Evolutionary conservation across 2,797 vertebrate genomes (phyloP), one percentile per base, ranked within the genome.

Genomic region (Intellagama lesueurii): DNA sequence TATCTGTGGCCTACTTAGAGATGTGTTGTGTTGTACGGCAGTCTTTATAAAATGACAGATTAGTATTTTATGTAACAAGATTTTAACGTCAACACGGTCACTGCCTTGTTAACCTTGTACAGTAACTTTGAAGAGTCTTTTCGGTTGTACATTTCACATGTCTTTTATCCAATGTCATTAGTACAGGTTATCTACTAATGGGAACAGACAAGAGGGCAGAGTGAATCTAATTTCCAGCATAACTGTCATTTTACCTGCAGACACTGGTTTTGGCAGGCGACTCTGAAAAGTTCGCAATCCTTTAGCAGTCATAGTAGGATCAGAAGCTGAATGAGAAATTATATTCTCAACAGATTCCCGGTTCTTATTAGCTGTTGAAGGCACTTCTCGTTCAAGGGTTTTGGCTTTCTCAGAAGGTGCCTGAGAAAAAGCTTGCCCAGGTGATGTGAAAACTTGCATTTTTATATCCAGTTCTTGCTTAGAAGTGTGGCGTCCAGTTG

Each of bases 381-480:
- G 97, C 97, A 98, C 98, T 98, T 98, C 96, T 94, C 94, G 91
- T 93, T 97, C 96, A 47, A 97, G 97, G 85, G 97, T 97, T 95
- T 96, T 98, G 94, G 97, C 97, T 96, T 96, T 95, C 88, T 95
- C 92, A 85, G 95, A 94, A 94, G 96, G 49, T 90, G 92, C 81
- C 88, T 93, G 4, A 91, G 94, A 90, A 87, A 96, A 94, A 85
- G 90, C n/a, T 80, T 94, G 95, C 91, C 97, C 95, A 9, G 96
- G 92, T 0, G 93, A 93, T 91, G 95, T 89, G 86, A 93, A 64
- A 30, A 92, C 77, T 86, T 96, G 95, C 12, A 92, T 69, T 92
- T 94, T 97, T 2, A 96, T 94, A 66, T 96, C 83, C 88, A 97
- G 94, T 12, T 98, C 97, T 7, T 97, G 97, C 91, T 97, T 98